These are phyloP conservation scores for Eulithis testata DNA, from an alignment of 2,888 invertebrate genomes.

Conservation along the genomic window DNA sequence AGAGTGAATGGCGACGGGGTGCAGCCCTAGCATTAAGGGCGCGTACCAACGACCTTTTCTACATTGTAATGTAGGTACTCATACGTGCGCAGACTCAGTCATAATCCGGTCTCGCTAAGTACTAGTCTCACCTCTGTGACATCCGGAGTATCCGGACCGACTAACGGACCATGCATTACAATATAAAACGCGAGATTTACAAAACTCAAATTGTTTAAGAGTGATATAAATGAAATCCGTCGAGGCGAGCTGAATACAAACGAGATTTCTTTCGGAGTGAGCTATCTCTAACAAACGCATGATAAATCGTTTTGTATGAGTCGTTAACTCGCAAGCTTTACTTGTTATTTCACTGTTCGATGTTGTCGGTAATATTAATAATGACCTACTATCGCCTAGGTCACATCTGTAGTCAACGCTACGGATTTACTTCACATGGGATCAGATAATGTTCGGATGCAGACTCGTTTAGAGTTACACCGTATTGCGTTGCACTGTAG, in stretches of 20 bases:
- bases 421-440: slow-evolving; percentile 68
- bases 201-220: slow-evolving; percentile 74
- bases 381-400: slow-evolving; percentile 77
- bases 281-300: slow-evolving; percentile 72
- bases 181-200: slow-evolving; percentile 72
- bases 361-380: slow-evolving; percentile 81
- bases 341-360: slow-evolving; percentile 76
- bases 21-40: slow-evolving; percentile 58
- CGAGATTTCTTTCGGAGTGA: slow-evolving; percentile 74
- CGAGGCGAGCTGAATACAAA: slow-evolving; percentile 71
- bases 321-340: slow-evolving; percentile 75
- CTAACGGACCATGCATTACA: slow-evolving; percentile 66
- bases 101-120: slow-evolving; percentile 55
- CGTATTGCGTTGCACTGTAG: slow-evolving; percentile 55
- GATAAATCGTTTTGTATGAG: slow-evolving; percentile 76
- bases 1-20: slow-evolving; percentile 46
- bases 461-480: slow-evolving; percentile 61
- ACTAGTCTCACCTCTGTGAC: slow-evolving; percentile 59
- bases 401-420: slow-evolving; percentile 66
- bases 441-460: slow-evolving; percentile 73
- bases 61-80: slow-evolving; percentile 42
- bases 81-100: slow-evolving; percentile 59
- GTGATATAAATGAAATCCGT: slow-evolving; percentile 73
- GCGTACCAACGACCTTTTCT: slow-evolving; percentile 62
- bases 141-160: slow-evolving; percentile 70